Conservation (phyloP, 2,797 vertebrate species). For the Cynodonichthys magdalenae region DNA sequence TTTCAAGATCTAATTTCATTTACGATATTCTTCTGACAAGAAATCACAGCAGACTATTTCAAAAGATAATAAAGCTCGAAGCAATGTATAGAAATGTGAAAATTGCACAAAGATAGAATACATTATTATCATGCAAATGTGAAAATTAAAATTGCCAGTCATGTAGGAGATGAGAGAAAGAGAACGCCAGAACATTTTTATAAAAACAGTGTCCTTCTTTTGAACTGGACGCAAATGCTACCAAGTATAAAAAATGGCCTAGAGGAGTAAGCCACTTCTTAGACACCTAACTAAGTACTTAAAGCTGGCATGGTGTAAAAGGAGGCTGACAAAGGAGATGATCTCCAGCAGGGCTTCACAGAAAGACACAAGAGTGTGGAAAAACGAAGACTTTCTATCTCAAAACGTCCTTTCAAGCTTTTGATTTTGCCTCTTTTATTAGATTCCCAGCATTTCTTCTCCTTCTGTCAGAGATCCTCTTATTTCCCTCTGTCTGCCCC, state of each 20-base stretch:
- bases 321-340: constrained; percentile 8
- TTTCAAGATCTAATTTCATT: too few species aligned
- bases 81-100: too few species aligned
- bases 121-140: too few species aligned
- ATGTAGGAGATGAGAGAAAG: too few species aligned
- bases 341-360: constrained; percentile 20
- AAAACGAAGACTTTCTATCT: constrained; percentile 15
- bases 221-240: too few species aligned
- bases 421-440: constrained; percentile 22
- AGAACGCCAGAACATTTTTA: too few species aligned
- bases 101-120: too few species aligned
- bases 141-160: too few species aligned
- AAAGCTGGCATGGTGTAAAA: neutral
- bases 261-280: neutral
- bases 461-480: constrained; percentile 20
- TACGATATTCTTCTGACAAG: too few species aligned
- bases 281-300: neutral
- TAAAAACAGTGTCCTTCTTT: too few species aligned
- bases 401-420: constrained; percentile 29
- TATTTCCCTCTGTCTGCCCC: constrained; percentile 6
- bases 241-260: neutral
- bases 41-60: too few species aligned
- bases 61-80: too few species aligned
- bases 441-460: constrained; percentile 31
- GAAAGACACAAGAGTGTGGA: neutral